Conservation (phyloP, 2,888 invertebrate species). For the Leistus spinibarbis region DNA sequence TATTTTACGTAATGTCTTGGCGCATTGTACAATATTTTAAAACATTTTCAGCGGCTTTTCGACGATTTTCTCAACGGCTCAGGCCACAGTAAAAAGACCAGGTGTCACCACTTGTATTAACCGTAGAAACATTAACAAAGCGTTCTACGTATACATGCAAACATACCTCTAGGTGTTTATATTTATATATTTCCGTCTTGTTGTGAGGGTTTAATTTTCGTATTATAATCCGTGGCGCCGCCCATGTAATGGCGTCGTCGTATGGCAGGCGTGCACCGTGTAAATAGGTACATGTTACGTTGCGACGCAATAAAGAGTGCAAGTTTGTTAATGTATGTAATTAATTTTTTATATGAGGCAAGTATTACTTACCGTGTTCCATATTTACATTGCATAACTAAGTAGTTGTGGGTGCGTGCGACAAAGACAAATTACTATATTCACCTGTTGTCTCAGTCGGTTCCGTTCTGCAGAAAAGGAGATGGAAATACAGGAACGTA, state of each 20-base stretch:
- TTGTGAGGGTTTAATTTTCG: no score
- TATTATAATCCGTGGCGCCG: background rate
- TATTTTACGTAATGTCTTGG: no score
- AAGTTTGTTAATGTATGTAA: constrained; percentile 44
- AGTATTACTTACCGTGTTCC: constrained; percentile 38
- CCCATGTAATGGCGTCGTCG: background rate
- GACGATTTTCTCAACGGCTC: no score
- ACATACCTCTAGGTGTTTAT: no score
- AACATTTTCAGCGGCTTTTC: no score
- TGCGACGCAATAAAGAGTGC: constrained; percentile 30
- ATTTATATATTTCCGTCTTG: no score
- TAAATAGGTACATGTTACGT: no score
- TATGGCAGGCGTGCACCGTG: constrained; percentile 10
- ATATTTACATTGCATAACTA: constrained; percentile 44
- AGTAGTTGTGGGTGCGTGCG: constrained; percentile 43
- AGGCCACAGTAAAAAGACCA: no score
- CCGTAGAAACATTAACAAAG: no score
- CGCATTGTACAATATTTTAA: no score
- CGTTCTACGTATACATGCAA: no score
- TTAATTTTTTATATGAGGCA: constrained; percentile 43
- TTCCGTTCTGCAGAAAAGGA: background rate
- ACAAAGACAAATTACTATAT: constrained; percentile 38
- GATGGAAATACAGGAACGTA: constrained; percentile 1
- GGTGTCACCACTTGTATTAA: no score
- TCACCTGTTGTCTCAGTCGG: constrained; percentile 18